Percentiles rank a stretch among this genome's conserved stretches.
phyloP scores from a whole-genome alignment of 2,888 invertebrate species.

The Junonia oenone region DNA sequence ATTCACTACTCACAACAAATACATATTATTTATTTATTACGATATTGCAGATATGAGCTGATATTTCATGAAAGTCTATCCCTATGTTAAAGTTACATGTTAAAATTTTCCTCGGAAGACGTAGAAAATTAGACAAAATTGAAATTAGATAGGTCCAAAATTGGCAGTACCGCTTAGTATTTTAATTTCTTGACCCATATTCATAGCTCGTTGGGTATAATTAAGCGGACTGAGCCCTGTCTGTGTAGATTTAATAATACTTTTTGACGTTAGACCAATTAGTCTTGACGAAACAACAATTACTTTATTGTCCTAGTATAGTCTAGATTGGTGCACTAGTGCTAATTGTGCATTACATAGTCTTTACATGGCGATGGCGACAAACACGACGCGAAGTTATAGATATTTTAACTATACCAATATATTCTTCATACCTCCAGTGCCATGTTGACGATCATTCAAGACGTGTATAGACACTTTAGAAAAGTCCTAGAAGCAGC shows the following conservation, averaged over 20 bases:
- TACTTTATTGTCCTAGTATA: constrained; percentile 74
- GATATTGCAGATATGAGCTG: constrained; percentile 16
- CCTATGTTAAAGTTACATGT: constrained; percentile 1
- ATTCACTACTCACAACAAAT: constrained; percentile 21
- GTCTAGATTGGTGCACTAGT: constrained; percentile 67
- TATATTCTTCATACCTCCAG: neutral
- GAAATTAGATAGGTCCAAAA: neutral
- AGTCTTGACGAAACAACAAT: constrained; percentile 53
- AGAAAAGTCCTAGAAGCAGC: constrained; percentile 17
- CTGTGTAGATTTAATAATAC: neutral
- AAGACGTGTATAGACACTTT: neutral
- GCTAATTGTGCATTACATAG: constrained; percentile 45
- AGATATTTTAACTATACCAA: neutral
- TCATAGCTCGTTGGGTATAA: neutral
- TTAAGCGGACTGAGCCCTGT: neutral
- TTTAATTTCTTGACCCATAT: neutral
- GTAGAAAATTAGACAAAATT: constrained; percentile 34
- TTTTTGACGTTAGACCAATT: constrained; percentile 22
- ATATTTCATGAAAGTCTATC: constrained; percentile 4
- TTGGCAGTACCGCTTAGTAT: neutral
- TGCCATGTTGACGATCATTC: neutral
- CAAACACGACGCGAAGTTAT: neutral
- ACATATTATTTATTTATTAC: constrained; percentile 3
- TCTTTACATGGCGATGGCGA: constrained; percentile 10
- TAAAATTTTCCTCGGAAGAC: constrained; percentile 54